Percentiles rank a stretch among this genome's conserved stretches.
Evolutionary conservation across 2,797 vertebrate species (phyloP).

Genomic region (Pogonophryne albipinna): DNA sequence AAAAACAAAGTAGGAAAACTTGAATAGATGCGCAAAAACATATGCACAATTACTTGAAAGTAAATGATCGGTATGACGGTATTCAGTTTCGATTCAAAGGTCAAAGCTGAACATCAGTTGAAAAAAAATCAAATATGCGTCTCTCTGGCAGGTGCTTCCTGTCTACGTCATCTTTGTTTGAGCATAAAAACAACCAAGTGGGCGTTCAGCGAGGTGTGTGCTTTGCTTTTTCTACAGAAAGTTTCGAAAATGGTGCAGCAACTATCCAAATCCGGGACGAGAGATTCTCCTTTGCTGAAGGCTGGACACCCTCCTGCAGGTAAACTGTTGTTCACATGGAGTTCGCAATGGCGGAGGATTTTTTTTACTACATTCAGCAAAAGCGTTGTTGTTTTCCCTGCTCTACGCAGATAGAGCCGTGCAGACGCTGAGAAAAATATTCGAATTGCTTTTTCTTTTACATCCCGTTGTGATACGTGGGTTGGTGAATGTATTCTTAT

Average conservation of each 20-base stretch:
- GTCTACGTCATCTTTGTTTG: conserved; percentile 58
- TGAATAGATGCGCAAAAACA: not conserved
- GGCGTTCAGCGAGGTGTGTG: conserved; percentile 30
- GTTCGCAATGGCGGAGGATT: accelerated
- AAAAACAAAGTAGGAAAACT: not conserved
- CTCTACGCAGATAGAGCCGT: conserved; percentile 21
- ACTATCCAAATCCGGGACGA: conserved; percentile 67
- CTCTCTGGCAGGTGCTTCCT: conserved; percentile 50
- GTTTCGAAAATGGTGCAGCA: conserved; percentile 81
- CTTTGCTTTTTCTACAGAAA: conserved; percentile 17
- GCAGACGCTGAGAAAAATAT: not conserved
- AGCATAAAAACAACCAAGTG: conserved; percentile 72
- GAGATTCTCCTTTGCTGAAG: conserved; percentile 68
- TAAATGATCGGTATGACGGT: accelerated
- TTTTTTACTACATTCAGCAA: not conserved
- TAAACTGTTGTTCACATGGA: conserved; percentile 29
- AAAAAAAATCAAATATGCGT: conserved; percentile 24
- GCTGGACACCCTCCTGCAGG: conserved; percentile 87
- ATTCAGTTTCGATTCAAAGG: not conserved
- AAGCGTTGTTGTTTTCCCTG: conserved; percentile 23
- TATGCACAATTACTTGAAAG: accelerated
- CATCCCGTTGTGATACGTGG: not conserved
- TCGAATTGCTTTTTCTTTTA: too few relatives aligned
- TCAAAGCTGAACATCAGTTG: not conserved
- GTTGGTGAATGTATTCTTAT: not conserved